Evolutionary conservation across 2,888 invertebrate genomes (phyloP).

Genomic region (Prionchulus punctatus): DNA sequence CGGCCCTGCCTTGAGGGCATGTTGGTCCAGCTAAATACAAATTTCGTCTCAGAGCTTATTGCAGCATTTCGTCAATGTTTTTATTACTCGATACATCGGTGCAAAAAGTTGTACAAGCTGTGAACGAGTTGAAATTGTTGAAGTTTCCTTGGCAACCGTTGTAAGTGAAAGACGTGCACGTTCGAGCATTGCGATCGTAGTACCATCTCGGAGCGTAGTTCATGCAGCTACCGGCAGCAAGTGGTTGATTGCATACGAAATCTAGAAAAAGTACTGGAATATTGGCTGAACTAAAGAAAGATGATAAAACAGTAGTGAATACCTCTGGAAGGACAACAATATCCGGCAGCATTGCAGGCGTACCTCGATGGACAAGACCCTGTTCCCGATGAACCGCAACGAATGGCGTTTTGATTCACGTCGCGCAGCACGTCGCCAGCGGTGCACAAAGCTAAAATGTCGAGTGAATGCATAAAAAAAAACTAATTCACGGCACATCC

Average conservation of each 20-base stretch:
- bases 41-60: not conserved
- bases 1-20: constrained; percentile 30
- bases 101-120: no score
- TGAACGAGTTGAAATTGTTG: no score
- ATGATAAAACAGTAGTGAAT: not conserved
- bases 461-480: not conserved
- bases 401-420: constrained; percentile 26
- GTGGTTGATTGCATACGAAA: not conserved
- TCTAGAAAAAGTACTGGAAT: not conserved
- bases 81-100: no score
- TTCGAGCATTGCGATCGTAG: constrained; percentile 31
- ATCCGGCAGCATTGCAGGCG: constrained; percentile 17
- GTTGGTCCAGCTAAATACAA: constrained; percentile 21
- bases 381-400: constrained; percentile 16
- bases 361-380: constrained; percentile 27
- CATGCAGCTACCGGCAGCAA: constrained; percentile 24
- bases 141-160: constrained; percentile 27
- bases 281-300: not conserved
- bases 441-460: constrained; percentile 23
- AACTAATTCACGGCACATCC: no score
- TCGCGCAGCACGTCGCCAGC: constrained; percentile 31
- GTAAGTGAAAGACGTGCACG: constrained; percentile 31
- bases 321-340: constrained; percentile 27
- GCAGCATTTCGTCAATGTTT: no score
- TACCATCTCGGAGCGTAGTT: constrained; percentile 30